phyloP scores from a whole-genome alignment of 2,888 invertebrate species.

The Marronus borbonicus region DNA sequence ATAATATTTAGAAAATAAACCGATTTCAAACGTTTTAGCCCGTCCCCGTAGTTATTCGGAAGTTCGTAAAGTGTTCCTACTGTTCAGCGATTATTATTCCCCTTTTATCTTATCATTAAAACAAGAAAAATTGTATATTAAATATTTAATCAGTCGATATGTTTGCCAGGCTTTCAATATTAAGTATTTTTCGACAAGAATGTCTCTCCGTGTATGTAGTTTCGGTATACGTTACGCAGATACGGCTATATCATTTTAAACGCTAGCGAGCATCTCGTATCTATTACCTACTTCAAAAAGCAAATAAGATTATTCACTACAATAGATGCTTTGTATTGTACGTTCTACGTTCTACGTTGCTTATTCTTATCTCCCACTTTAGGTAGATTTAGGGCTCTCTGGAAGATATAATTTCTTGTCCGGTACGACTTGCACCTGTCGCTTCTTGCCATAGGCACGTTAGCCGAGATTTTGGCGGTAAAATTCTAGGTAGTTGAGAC shows the following conservation, averaged over 20 bases:
- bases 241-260: not conserved
- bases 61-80: no score
- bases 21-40: no score
- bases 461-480: conserved; percentile 17
- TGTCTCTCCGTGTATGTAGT: no score
- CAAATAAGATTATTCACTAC: conserved; percentile 15
- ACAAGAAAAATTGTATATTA: no score
- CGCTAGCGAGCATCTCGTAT: not conserved
- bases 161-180: no score
- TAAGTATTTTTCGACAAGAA: no score
- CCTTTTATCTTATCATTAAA: no score
- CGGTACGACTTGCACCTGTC: conserved; percentile 11
- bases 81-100: no score
- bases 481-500: conserved; percentile 7
- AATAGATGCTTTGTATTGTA: not conserved
- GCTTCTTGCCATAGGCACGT: not conserved
- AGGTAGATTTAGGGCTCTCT: conserved; percentile 18
- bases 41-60: no score
- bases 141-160: no score
- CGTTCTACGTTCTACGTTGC: not conserved
- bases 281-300: not conserved
- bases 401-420: conserved; percentile 5
- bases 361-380: conserved; percentile 15
- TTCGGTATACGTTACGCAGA: no score
- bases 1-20: no score